Percentiles rank a stretch among this genome's conserved stretches.
Evolutionary conservation across 2,888 invertebrate genomes (phyloP).

Genomic region (Brachylomia viminalis): DNA sequence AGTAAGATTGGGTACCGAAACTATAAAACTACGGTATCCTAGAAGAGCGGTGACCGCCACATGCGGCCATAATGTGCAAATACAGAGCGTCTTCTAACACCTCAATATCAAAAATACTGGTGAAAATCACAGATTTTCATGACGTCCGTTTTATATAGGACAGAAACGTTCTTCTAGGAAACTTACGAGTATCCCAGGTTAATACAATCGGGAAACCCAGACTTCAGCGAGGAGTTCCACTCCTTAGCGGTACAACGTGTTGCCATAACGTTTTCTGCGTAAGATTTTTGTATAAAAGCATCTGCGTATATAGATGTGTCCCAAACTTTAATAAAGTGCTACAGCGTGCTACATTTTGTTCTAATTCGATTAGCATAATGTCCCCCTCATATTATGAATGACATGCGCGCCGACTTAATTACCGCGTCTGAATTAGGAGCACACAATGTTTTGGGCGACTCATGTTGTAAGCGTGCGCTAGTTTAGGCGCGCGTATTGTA

Average conservation of each 20-base stretch:
- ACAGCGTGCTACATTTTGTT: conserved; percentile 57
- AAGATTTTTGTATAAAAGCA: conserved; percentile 7
- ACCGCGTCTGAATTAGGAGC: conserved; percentile 37
- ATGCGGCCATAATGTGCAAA: no score
- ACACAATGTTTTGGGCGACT: conserved; percentile 40
- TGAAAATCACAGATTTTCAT: no score
- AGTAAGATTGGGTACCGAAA: not conserved
- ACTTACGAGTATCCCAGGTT: no score
- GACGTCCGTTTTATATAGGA: no score
- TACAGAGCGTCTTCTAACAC: no score
- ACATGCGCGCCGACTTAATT: conserved; percentile 51
- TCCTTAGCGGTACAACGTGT: not conserved
- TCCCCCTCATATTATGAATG: conserved; percentile 50
- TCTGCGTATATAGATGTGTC: conserved; percentile 29
- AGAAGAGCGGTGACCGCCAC: no score
- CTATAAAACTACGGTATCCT: not conserved
- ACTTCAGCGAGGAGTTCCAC: not conserved
- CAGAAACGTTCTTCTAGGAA: no score
- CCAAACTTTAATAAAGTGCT: conserved; percentile 54
- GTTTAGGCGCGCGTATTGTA: conserved; percentile 45
- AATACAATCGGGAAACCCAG: no score
- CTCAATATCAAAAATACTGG: no score
- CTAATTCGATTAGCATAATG: conserved; percentile 67
- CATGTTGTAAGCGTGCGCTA: conserved; percentile 31
- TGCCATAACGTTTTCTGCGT: not conserved